phyloP scores from a whole-genome alignment of 2,113 vertebrate genomes.

The Marmota monax region DNA sequence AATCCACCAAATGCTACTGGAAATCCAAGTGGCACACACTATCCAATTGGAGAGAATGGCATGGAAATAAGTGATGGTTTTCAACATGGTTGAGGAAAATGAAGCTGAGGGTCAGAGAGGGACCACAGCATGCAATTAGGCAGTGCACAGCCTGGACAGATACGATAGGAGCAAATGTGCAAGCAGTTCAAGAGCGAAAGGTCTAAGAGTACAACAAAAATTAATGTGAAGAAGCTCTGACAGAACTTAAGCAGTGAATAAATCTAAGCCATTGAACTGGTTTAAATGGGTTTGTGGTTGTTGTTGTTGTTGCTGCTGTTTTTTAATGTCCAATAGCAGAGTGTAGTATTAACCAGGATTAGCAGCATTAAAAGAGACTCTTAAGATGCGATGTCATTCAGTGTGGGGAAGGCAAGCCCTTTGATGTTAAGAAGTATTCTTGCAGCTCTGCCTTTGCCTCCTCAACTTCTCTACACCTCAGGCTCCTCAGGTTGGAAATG shows the following conservation, averaged over 20 bases:
- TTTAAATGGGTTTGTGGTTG: no score
- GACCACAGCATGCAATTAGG: background rate
- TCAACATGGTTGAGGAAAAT: background rate
- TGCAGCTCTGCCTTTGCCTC: background rate
- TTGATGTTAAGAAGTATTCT: background rate
- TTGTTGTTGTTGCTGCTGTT: no score
- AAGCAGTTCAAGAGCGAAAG: background rate
- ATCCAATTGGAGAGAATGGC: background rate
- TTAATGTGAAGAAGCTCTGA: background rate
- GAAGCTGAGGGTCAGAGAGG: background rate
- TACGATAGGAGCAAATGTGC: background rate
- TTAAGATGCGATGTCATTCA: background rate
- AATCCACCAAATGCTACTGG: background rate
- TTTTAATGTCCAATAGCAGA: background rate
- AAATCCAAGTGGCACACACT: background rate
- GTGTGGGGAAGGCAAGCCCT: background rate
- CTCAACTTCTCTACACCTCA: rapidly evolving
- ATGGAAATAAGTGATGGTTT: background rate
- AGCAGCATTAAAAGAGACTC: background rate
- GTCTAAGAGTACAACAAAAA: background rate
- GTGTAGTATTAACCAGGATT: background rate
- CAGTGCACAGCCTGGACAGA: background rate
- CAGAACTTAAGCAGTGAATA: background rate
- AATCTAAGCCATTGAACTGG: background rate
- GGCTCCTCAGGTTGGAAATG: background rate